phyloP scores from a whole-genome alignment of 2,797 vertebrate species.

The Sylvilagus floridanus region DNA sequence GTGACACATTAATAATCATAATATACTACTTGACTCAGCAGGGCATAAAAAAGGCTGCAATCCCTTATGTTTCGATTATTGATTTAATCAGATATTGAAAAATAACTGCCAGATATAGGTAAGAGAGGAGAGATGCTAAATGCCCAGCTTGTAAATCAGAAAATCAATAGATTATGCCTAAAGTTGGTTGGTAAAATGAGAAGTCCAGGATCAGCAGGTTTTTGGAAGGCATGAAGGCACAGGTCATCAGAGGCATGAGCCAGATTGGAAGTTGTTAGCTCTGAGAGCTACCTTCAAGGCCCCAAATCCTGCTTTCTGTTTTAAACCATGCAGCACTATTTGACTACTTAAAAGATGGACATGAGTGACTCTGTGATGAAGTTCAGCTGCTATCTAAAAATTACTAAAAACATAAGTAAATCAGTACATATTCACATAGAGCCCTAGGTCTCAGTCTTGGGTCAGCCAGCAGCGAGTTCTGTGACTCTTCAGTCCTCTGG shows the following conservation, averaged over 20 bases:
- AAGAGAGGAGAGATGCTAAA: background rate
- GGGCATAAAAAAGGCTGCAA: background rate
- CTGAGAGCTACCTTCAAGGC: background rate
- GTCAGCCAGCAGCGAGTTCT: background rate
- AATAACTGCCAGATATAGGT: background rate
- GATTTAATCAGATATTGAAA: background rate
- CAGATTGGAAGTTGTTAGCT: background rate
- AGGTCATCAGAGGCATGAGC: background rate
- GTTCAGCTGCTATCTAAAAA: conserved; percentile 4
- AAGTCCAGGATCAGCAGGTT: background rate
- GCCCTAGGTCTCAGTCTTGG: background rate
- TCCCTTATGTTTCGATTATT: background rate
- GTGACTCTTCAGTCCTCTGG: background rate
- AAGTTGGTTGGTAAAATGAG: background rate
- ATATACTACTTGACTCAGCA: background rate
- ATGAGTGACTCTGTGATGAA: background rate
- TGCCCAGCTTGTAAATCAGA: background rate
- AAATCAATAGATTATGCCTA: background rate
- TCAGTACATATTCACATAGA: background rate
- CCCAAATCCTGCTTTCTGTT: background rate
- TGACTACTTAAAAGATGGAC: background rate
- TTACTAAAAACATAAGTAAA: background rate
- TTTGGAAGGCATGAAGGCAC: background rate
- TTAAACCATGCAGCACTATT: background rate
- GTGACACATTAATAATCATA: background rate